Evolutionary conservation across 2,113 vertebrate genomes (phyloP).

Genomic region (Paraplagusia blochii): DNA sequence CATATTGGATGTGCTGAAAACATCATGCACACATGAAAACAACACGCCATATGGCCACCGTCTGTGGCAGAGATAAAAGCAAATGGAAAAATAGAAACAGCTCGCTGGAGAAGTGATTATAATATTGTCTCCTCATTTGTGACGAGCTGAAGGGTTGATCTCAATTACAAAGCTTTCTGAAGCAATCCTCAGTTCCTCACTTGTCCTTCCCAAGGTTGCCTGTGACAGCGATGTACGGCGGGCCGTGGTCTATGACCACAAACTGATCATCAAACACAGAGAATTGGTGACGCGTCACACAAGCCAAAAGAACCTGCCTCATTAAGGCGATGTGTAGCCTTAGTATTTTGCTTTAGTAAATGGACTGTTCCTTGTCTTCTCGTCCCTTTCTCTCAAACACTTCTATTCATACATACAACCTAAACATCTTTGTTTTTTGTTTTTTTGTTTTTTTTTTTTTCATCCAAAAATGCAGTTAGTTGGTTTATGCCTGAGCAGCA

Average conservation of each 20-base stretch:
- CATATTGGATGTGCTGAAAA: slow-evolving; percentile 10
- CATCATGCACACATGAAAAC: slow-evolving; percentile 23
- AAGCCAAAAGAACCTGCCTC: slow-evolving; percentile 5
- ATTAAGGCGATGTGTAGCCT: slow-evolving; percentile 5
- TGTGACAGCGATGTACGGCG: slow-evolving; percentile 3
- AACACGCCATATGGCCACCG: slow-evolving; percentile 46
- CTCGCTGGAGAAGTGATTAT: slow-evolving; percentile 56
- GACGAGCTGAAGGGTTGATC: slow-evolving; percentile 48
- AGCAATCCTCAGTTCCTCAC: slow-evolving; percentile 9
- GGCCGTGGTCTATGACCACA: slow-evolving; percentile 21
- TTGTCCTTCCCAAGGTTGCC: slow-evolving; percentile 53
- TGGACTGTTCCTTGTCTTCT: too few species aligned
- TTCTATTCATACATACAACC: slow-evolving; percentile 26
- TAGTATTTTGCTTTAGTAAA: too few species aligned
- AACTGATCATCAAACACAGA: slow-evolving; percentile 33
- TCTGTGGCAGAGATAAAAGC: slow-evolving; percentile 47
- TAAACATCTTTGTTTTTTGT: slow-evolving; percentile 5
- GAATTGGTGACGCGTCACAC: slow-evolving; percentile 34
- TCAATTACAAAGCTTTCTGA: slow-evolving; percentile 48
- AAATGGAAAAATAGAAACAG: slow-evolving; percentile 51
- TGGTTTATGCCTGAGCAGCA: slow-evolving; percentile 17
- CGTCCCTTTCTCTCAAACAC: too few species aligned
- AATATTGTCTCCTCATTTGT: slow-evolving; percentile 56
- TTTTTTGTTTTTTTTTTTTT: slow-evolving; percentile 13
- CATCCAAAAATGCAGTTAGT: slow-evolving; percentile 19